Evolutionary conservation across 2,113 vertebrate genomes (phyloP).

Genomic region (Arvicanthis niloticus): DNA sequence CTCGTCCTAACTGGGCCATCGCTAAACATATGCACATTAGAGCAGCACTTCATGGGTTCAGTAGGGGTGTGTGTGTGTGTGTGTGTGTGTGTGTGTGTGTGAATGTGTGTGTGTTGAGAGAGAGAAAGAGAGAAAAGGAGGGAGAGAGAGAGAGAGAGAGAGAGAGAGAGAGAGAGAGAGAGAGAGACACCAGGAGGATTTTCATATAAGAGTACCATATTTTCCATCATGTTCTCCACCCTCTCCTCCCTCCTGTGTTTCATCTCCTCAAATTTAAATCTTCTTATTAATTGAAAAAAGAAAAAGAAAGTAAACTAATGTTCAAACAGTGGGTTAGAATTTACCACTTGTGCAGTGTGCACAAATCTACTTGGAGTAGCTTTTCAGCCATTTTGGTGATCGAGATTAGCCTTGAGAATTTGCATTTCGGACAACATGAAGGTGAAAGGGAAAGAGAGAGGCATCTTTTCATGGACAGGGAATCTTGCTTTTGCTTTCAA

Average conservation of each 20-base stretch:
- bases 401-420: neutral
- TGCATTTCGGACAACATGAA: neutral
- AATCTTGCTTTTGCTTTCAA: neutral
- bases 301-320: neutral
- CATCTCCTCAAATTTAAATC: neutral
- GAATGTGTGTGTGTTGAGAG: neutral
- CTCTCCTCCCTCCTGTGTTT: neutral
- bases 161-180: too few species aligned
- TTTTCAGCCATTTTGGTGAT: neutral
- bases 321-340: neutral
- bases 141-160: too few species aligned
- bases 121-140: too few species aligned
- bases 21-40: neutral
- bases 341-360: neutral
- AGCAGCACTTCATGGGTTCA: neutral
- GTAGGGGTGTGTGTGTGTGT: neutral
- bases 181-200: neutral
- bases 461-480: neutral
- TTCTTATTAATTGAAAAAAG: neutral
- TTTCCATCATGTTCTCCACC: neutral
- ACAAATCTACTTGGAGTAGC: neutral
- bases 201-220: neutral
- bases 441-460: neutral
- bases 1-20: neutral
- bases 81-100: neutral